Evolutionary conservation across 2,113 vertebrate genomes (phyloP).

Genomic region (Cyphomyrus plagiostoma): DNA sequence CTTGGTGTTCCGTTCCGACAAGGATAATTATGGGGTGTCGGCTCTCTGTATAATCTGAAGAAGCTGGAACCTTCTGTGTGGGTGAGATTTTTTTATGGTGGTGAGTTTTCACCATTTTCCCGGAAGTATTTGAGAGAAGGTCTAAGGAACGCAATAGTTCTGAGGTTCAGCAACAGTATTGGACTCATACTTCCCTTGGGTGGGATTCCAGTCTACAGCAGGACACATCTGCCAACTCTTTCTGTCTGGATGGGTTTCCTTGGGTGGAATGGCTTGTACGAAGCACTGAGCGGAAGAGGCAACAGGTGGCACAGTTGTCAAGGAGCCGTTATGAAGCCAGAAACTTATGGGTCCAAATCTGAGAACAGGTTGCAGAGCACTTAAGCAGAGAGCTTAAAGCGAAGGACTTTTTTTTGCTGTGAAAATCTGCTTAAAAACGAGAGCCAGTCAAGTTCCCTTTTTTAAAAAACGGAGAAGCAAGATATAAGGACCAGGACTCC

Average conservation of each 20-base stretch:
- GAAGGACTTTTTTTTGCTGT: neutral
- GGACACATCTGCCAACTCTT: neutral
- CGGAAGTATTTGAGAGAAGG: neutral
- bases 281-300: neutral
- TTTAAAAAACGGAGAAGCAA: neutral
- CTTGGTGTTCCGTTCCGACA: neutral
- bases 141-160: neutral
- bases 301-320: neutral
- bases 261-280: neutral
- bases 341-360: neutral
- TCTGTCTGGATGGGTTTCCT: neutral
- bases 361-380: neutral
- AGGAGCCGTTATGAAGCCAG: neutral
- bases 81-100: neutral
- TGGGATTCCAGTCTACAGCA: neutral
- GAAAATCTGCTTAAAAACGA: neutral
- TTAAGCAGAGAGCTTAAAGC: neutral
- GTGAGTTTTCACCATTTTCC: neutral
- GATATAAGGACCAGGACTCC: neutral
- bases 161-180: neutral
- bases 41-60: neutral
- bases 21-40: neutral
- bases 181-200: neutral
- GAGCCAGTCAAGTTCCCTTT: neutral
- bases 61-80: neutral